Evolutionary conservation across 2,888 invertebrate genomes (phyloP).

Genomic region (Dilophus febrilis): DNA sequence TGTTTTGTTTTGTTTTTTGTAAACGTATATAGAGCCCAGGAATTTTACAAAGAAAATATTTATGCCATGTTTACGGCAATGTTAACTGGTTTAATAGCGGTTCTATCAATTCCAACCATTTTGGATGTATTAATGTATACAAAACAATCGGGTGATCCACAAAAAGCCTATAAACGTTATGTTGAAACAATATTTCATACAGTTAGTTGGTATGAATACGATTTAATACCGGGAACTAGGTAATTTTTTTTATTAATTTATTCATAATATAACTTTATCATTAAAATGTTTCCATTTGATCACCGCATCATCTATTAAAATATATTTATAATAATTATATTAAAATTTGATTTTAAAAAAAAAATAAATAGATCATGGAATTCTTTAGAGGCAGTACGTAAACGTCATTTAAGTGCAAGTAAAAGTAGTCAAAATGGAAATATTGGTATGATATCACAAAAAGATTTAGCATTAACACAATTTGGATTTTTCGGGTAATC

Average conservation of each 20-base stretch:
- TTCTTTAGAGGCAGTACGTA: slow-evolving; percentile 47
- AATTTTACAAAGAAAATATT: slow-evolving; percentile 50
- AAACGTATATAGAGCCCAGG: slow-evolving; percentile 42
- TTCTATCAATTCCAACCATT: slow-evolving; percentile 59
- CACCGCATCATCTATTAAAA: too few species aligned
- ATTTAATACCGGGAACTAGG: slow-evolving; percentile 43
- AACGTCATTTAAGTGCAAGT: slow-evolving; percentile 46
- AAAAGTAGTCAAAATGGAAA: slow-evolving; percentile 28
- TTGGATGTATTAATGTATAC: slow-evolving; percentile 53
- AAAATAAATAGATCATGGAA: slow-evolving; percentile 56
- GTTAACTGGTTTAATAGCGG: slow-evolving; percentile 55
- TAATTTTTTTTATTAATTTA: slow-evolving; percentile 22
- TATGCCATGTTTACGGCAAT: slow-evolving; percentile 54
- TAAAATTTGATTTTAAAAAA: too few species aligned
- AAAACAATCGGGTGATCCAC: slow-evolving; percentile 44
- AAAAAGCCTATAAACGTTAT: slow-evolving; percentile 58
- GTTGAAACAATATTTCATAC: slow-evolving; percentile 62
- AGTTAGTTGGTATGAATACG: slow-evolving; percentile 57
- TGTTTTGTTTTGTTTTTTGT: background rate
- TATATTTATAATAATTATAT: too few species aligned
- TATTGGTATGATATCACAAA: slow-evolving; percentile 50
- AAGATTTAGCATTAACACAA: slow-evolving; percentile 72
- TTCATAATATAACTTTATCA: too few species aligned
- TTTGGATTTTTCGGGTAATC: slow-evolving; percentile 63
- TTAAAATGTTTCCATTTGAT: too few species aligned